These are phyloP conservation scores for Tauraco erythrolophus DNA, from an alignment of 2,113 vertebrate genomes.

Conservation along the genomic window DNA sequence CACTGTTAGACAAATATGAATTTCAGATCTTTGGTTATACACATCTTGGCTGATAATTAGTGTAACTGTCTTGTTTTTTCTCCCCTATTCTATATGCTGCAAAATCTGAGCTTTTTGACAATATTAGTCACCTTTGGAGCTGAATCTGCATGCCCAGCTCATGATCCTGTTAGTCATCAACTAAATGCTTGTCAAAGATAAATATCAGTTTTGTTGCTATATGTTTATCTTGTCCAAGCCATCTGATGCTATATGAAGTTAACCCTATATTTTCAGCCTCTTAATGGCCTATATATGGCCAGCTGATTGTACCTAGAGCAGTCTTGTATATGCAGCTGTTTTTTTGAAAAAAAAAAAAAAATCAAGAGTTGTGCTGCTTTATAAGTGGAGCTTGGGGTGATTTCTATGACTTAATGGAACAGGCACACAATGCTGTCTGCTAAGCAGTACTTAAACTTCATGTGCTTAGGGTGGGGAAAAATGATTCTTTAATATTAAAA, in stretches of 20 bases:
- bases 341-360: background rate
- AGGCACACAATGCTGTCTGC: background rate
- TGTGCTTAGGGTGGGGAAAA: background rate
- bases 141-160: background rate
- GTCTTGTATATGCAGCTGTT: background rate
- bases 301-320: background rate
- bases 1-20: background rate
- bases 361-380: background rate
- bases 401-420: background rate
- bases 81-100: background rate
- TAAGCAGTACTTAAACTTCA: background rate
- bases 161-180: background rate
- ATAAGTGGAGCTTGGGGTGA: background rate
- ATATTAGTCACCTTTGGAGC: background rate
- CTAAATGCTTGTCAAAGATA: background rate
- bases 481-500: constrained; percentile 36
- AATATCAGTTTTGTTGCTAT: background rate
- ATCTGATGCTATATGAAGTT: background rate
- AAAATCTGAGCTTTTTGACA: background rate
- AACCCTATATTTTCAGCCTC: background rate
- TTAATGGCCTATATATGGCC: too few relatives aligned
- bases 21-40: background rate
- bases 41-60: background rate
- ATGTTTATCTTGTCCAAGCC: background rate
- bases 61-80: background rate